phyloP scores from a whole-genome alignment of 2,113 vertebrate genomes.

The Mormyrus iriodes region DNA sequence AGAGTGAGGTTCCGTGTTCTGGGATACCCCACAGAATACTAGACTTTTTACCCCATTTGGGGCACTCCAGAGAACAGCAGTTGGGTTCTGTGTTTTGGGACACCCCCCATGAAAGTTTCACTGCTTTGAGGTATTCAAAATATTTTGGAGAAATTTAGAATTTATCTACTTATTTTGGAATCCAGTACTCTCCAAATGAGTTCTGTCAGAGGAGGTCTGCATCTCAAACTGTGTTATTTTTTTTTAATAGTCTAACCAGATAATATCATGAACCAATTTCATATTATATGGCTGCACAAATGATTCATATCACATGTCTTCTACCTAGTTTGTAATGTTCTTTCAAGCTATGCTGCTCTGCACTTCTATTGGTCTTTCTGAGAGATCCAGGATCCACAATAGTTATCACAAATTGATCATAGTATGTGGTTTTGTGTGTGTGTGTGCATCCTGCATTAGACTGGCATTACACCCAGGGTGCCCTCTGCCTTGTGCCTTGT shows the following conservation, averaged over 20 bases:
- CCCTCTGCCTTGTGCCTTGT: not conserved
- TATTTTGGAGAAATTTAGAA: not conserved
- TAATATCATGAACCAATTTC: not conserved
- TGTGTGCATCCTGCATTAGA: not conserved
- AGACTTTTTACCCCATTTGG: not conserved
- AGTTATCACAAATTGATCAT: not conserved
- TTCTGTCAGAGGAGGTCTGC: not conserved
- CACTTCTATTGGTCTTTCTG: not conserved
- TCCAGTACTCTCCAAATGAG: not conserved
- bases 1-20: not conserved
- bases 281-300: not conserved
- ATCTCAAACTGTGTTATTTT: not conserved
- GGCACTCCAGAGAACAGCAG: not conserved
- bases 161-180: not conserved
- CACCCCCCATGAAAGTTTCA: not conserved
- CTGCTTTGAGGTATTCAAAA: not conserved
- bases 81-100: not conserved
- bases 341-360: not conserved
- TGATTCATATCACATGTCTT: not conserved
- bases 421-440: not conserved
- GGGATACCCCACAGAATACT: not conserved
- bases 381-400: not conserved
- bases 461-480: not conserved
- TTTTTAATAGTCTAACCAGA: not conserved
- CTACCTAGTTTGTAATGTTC: not conserved